Conservation (phyloP, 2,797 vertebrate species). For the Anomalospiza imberbis region DNA sequence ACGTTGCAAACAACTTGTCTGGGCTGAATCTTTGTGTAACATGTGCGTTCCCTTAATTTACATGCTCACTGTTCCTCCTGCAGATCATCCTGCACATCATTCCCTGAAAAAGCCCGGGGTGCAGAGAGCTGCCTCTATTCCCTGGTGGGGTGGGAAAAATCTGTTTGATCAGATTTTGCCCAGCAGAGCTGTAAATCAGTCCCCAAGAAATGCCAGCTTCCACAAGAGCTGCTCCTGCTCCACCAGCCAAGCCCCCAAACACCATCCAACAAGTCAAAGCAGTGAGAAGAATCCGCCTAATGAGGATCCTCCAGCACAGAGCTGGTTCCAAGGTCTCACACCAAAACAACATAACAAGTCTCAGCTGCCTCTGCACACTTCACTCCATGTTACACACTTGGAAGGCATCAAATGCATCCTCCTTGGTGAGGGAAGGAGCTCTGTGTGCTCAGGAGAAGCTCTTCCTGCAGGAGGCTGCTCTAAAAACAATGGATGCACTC, state of each 20-base stretch:
- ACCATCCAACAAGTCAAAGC: neutral
- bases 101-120: neutral
- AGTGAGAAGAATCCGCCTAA: neutral
- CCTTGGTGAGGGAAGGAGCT: neutral
- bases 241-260: neutral
- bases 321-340: neutral
- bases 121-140: neutral
- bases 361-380: neutral
- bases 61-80: neutral
- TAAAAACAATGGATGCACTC: neutral
- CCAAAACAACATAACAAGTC: neutral
- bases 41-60: neutral
- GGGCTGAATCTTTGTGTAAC: neutral
- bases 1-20: neutral
- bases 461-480: neutral
- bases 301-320: neutral
- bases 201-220: neutral
- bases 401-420: neutral
- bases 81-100: neutral
- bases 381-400: neutral
- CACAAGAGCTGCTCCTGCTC: neutral
- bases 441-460: neutral
- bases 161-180: neutral
- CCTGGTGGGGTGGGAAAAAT: neutral
- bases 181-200: neutral